phyloP scores from a whole-genome alignment of 2,113 vertebrate species.

The Brachionichthys hirsutus region DNA sequence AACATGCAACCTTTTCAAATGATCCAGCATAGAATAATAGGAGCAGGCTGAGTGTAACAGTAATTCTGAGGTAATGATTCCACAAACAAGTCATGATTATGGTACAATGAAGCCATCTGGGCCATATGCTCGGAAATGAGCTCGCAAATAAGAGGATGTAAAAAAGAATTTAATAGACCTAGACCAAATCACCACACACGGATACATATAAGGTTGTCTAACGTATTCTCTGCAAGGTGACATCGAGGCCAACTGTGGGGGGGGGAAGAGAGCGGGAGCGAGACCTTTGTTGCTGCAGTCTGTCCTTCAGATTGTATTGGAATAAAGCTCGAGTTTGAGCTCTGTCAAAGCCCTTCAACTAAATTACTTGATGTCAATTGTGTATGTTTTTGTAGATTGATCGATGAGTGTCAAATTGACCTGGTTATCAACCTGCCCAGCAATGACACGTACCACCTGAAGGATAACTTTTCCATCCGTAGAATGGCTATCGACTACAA shows the following conservation, averaged over 20 bases:
- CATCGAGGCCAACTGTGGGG: conserved; percentile 26
- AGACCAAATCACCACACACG: conserved; percentile 15
- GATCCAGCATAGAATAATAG: background rate
- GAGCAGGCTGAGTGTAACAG: conserved; percentile 7
- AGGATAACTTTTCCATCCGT: conserved; percentile 90
- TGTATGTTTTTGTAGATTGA: conserved; percentile 71
- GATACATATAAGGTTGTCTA: conserved; percentile 10
- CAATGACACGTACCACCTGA: conserved; percentile 84
- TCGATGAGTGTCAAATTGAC: conserved; percentile 88
- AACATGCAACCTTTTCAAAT: background rate
- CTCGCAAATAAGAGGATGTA: conserved; percentile 23
- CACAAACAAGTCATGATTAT: conserved; percentile 45
- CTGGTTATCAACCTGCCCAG: conserved; percentile 93
- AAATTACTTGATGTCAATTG: too few relatives aligned
- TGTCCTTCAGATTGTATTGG: conserved; percentile 34
- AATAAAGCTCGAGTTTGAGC: conserved; percentile 29
- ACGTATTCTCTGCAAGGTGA: conserved; percentile 48
- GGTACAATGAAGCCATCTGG: conserved; percentile 50
- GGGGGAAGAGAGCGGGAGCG: conserved; percentile 37
- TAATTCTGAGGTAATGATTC: conserved; percentile 42
- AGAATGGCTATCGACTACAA: conserved; percentile 89
- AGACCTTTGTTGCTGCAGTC: conserved; percentile 36
- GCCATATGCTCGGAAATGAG: conserved; percentile 44
- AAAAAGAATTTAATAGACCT: conserved; percentile 24
- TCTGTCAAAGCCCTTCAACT: conserved; percentile 33